phyloP scores from a whole-genome alignment of 2,113 vertebrate genomes.

The Ceyx melanurus region DNA sequence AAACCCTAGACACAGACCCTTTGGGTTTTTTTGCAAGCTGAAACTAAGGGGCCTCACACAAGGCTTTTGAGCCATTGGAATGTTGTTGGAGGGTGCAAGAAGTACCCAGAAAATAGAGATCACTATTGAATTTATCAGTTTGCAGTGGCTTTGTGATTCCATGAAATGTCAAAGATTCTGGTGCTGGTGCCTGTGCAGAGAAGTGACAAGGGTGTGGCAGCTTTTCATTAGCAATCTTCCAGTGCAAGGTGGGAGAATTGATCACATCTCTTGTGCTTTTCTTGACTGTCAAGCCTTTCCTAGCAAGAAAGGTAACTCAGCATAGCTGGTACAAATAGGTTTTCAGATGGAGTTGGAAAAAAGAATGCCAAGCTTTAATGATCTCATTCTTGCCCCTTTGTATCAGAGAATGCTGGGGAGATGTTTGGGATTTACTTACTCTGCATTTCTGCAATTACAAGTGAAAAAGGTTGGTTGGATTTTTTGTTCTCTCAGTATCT shows the following conservation, averaged over 20 bases:
- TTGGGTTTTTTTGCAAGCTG: not conserved
- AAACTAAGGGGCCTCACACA: not conserved
- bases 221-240: not conserved
- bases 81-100: not conserved
- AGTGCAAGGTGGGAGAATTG: not conserved
- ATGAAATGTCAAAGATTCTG: not conserved
- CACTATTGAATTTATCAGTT: fast-evolving
- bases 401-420: not conserved
- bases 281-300: not conserved
- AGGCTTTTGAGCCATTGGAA: not conserved
- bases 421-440: not conserved
- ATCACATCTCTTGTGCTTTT: not conserved
- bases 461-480: not conserved
- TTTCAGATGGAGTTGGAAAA: not conserved
- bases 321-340: not conserved
- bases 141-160: not conserved
- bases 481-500: not conserved
- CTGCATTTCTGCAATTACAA: not conserved
- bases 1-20: fast-evolving
- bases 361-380: not conserved
- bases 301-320: not conserved
- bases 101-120: fast-evolving
- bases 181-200: not conserved
- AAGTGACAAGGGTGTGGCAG: not conserved
- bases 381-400: not conserved